Base-by-base conservation (phyloP, 2,113 vertebrate genomes). In the Phalacrocorax carbo region DNA sequence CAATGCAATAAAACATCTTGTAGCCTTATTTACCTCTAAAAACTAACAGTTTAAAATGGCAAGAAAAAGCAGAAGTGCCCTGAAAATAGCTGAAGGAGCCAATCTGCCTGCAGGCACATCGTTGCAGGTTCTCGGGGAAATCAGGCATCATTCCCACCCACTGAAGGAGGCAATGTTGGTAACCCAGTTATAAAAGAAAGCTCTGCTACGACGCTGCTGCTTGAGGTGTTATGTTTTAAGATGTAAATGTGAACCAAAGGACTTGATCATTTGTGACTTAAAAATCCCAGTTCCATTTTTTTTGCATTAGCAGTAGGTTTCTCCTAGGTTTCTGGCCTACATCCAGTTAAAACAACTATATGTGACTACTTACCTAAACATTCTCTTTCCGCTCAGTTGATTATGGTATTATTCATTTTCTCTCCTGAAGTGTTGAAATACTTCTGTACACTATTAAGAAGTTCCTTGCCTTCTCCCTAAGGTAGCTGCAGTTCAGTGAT, bases 331-430 rank as follows among this genome's bases (percentile, higher is more conserved):
- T 86, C 57, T 96, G 90, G 94, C 80, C 49, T 65, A 84, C 36
- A 72, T 72, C 90, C 94, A 97, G 25, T 49, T 76, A 51, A 84
- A 96, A 90, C 61, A 88, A 57, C 51, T 76, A 11, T 76, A 79
- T 61, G 44, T 65, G 42, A 62, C 86, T 73, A 38, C 85, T 94
- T 80, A 88, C 64, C 60, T 75, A 90, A 95, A 78, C 46, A 66
- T 90, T 88, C 82, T 83, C 58, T 93, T 96, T 95, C 75, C 95
- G 87, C 71, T 94, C 70, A n/a, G 71, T 86, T 94, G 65, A 81
- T 93, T 72, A 82, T 26, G 55, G 26, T 78, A 92, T 95, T 78
- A 93, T 78, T 96, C 55, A 94, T 87, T 93, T 95, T 93, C 57
- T 65, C 65, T 84, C 36, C 81, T 52, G 27, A 91, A 86, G 86